Conservation (phyloP, 2,797 vertebrate genomes). For the Artibeus jamaicensis region DNA sequence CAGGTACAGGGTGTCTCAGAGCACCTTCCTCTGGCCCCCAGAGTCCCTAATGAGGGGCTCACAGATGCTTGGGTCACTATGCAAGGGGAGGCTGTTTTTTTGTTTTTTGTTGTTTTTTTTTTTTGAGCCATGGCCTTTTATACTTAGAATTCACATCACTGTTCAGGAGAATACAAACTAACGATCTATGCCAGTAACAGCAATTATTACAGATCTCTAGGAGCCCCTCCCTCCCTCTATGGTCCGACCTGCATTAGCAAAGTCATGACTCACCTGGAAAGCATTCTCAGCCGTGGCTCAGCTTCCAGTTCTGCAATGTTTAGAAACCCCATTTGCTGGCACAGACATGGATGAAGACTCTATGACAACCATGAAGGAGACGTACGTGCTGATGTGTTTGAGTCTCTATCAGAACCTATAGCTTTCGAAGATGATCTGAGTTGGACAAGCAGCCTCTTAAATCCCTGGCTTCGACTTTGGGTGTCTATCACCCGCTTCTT, state of each 20-base stretch:
- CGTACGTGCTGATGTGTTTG: fast-evolving
- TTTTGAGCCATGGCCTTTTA: background rate
- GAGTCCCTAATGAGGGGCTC: background rate
- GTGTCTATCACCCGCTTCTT: background rate
- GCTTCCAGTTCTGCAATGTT: background rate
- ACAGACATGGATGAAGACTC: background rate
- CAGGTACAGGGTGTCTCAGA: background rate
- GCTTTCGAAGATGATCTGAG: background rate
- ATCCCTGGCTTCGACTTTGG: background rate
- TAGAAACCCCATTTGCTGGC: background rate
- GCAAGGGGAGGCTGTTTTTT: background rate
- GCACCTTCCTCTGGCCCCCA: background rate
- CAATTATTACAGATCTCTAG: background rate
- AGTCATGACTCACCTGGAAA: background rate
- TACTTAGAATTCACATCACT: background rate
- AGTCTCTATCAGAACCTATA: background rate
- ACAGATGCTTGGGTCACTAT: background rate
- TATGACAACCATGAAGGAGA: background rate
- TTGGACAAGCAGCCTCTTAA: background rate
- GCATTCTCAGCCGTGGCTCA: background rate
- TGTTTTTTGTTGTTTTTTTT: background rate
- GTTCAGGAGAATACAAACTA: background rate
- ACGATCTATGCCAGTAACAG: background rate
- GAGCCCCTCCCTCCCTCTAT: background rate
- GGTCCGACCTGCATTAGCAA: background rate